Percentiles rank a stretch among this genome's conserved stretches.
Conservation (phyloP, 2,113 vertebrate species). For the Eulacestoma nigropectus region DNA sequence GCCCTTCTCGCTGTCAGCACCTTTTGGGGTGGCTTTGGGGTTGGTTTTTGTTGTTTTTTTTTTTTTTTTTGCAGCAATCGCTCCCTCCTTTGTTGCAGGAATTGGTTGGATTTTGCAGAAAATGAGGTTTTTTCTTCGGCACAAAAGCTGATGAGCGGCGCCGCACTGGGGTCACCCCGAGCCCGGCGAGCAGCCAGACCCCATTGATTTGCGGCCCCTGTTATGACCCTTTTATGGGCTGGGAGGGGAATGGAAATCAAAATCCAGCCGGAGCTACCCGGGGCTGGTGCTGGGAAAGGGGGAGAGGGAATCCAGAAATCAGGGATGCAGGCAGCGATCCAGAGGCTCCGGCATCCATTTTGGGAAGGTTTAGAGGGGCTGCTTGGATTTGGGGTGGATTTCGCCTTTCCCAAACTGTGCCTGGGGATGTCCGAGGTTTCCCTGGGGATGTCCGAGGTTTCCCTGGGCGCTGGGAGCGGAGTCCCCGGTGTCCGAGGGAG, state of each 20-base stretch:
- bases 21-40: neutral
- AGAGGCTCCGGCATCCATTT: neutral
- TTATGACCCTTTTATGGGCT: neutral
- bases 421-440: rapidly evolving
- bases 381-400: neutral
- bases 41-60: neutral
- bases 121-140: neutral
- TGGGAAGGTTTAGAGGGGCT: neutral
- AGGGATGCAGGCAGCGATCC: neutral
- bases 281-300: neutral
- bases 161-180: neutral
- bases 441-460: neutral
- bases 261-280: neutral
- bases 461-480: neutral
- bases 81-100: constrained; percentile 32
- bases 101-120: neutral
- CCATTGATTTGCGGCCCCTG: constrained; percentile 5
- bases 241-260: neutral
- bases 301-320: neutral
- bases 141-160: neutral
- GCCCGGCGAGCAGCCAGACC: neutral
- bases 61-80: neutral
- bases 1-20: constrained; percentile 4
- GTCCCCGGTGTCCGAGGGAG: neutral
- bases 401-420: neutral